Percentiles rank a stretch among this genome's conserved stretches.
phyloP scores from a whole-genome alignment of 2,113 vertebrate species.

The Amblyornis subalaris region DNA sequence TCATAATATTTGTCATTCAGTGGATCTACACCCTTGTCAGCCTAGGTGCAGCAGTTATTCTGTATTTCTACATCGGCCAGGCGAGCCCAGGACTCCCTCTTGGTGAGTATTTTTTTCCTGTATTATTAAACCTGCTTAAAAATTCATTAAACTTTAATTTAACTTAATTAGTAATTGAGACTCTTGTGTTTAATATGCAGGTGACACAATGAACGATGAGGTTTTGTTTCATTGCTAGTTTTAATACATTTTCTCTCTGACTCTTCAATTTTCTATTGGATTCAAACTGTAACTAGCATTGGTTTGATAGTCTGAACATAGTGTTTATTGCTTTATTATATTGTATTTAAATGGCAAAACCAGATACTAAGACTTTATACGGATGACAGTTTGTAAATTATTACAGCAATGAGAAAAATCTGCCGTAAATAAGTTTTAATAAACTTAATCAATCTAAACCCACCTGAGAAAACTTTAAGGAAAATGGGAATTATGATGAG shows the following conservation, averaged over 20 bases:
- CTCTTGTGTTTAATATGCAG: not conserved
- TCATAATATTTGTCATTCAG: conserved; percentile 94
- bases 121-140: not conserved
- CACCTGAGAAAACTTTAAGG: not conserved
- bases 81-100: conserved; percentile 87
- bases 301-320: not conserved
- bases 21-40: conserved; percentile 91
- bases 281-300: not conserved
- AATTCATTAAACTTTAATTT: conserved; percentile 32
- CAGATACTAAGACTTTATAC: not conserved
- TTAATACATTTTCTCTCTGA: not conserved
- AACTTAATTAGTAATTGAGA: not conserved
- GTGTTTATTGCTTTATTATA: not conserved
- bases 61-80: conserved; percentile 92
- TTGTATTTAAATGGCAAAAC: not conserved
- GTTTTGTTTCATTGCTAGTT: not conserved
- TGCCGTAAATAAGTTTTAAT: not conserved
- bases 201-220: not conserved
- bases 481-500: not conserved
- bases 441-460: conserved; percentile 7
- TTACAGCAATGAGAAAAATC: not conserved
- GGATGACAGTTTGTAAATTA: not conserved
- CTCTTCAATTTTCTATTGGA: not conserved
- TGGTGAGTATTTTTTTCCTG: conserved; percentile 69
- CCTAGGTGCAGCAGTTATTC: conserved; percentile 77